phyloP scores from a whole-genome alignment of 1,140 invertebrate species.

The Scaptomyza pallida region DNA sequence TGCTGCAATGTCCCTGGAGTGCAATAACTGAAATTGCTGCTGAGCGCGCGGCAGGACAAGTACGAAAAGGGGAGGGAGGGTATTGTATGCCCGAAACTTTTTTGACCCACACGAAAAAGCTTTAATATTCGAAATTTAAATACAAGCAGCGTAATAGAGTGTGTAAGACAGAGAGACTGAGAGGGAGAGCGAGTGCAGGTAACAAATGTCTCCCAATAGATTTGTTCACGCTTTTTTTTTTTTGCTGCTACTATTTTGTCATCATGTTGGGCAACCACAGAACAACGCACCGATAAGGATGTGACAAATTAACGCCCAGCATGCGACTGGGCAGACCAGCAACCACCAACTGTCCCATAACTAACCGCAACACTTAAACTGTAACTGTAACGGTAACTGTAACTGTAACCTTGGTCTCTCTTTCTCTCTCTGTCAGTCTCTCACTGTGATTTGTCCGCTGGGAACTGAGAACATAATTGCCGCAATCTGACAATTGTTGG shows the following conservation, averaged over 20 bases:
- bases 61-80: background rate
- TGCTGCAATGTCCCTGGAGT: slow-evolving; percentile 50
- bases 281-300: slow-evolving; percentile 41
- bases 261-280: slow-evolving; percentile 28
- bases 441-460: slow-evolving; percentile 69
- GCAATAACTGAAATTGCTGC: slow-evolving; percentile 68
- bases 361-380: slow-evolving; percentile 55
- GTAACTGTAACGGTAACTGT: slow-evolving; percentile 16
- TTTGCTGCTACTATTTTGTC: slow-evolving; percentile 25
- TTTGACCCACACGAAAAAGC: slow-evolving; percentile 48
- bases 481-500: slow-evolving; percentile 42
- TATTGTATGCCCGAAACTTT: slow-evolving; percentile 41
- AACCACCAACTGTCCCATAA: slow-evolving; percentile 44
- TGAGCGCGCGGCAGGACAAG: slow-evolving; percentile 26
- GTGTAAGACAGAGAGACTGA: background rate
- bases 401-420: slow-evolving; percentile 5
- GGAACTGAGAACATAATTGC: slow-evolving; percentile 70
- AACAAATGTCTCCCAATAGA: slow-evolving; percentile 77
- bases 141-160: slow-evolving; percentile 6
- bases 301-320: slow-evolving; percentile 76
- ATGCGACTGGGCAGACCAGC: slow-evolving; percentile 16
- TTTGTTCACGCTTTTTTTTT: slow-evolving; percentile 34
- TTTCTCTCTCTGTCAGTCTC: background rate
- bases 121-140: slow-evolving; percentile 70
- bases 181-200: slow-evolving; percentile 33